Base-by-base conservation (phyloP, 2,888 invertebrate species). In the Hecatera dysodea region DNA sequence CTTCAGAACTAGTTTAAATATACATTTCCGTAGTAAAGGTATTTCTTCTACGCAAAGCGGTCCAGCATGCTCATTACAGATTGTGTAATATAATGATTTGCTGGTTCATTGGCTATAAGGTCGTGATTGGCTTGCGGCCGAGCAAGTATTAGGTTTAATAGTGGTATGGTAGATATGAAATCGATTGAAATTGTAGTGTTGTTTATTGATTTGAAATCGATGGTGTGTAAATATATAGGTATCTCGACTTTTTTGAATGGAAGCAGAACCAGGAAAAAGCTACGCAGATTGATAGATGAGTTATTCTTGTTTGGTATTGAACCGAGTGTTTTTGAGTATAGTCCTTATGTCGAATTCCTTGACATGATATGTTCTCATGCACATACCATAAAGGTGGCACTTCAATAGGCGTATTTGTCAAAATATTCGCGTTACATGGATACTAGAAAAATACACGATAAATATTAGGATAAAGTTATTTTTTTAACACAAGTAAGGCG, bases 1-100 rank as follows among this genome's bases (percentile, higher is more conserved):
- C 81, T 63, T 60, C 22, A 11, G n/a, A 75, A 76, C 81, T 52
- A 62, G 64, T 67, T 71, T 57, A 71, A 39, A 53, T 67, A 61
- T 61, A 8, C 3, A 67, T 72, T 72, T 72, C 76, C 67, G 60
- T 36, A 27, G 39, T 59, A 53, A 65, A 59, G 64, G 62, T 24
- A 79, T 79, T 65, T 74, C 46, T 59, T 67, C 36, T 65, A 76
- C 55, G 53, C 39, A 55, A 62, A 67, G 15, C 42, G 22, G 52
- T 24, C 27, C 9, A 7, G 1, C 12, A 55, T n/a, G 63, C 44
- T 36, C 29, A 56, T 60, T 62, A 22, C 33, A 27, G 66, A 55
- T 33, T 74, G 63, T 29, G 52, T 44, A 74, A 68, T 53, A 39
- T 27, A 19, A 53, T 42, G 48, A 33, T 60, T 53, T 59, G 19